Base-by-base conservation (phyloP, 2,888 invertebrate genomes). In the Crematogaster levior region DNA sequence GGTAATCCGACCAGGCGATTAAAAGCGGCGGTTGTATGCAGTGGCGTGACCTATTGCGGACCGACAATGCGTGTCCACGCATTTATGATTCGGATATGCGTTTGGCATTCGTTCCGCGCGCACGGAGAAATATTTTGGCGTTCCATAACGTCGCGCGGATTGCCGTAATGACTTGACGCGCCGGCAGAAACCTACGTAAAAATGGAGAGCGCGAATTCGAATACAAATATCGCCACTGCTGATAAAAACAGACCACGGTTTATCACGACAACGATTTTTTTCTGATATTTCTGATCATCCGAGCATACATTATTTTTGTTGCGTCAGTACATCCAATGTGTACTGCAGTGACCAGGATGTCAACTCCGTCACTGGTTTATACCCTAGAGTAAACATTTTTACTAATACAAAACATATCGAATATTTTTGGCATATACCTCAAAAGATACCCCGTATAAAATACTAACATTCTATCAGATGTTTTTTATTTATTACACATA, bases 51-150 rank as follows among this genome's bases (percentile, higher is more conserved):
- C 81, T 73, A 81, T 86, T 84, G 79, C 86, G 65, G 61, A 63
- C 70, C 85, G 65, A 72, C 86, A 81, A 83, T 84, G 81, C 87
- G 84, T 87, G 87, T 84, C 82, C 58, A 73, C 66, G 84, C 87
- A 86, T 86, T 85, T 85, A 85, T 86, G 82, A 85, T 81, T 79
- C 40, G 74, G 66, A 61, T 60, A 81, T 79, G 70, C 80, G 68
- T 73, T 84, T 73, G 72, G 68, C 77, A 63, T 80, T 83, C 70
- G 84, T 70, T 81, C 30, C 65, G 53, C 66, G 77, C 34, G 21
- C 46, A n/a, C 74, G 48, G 60, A 70, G 75, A 84, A 86, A 86
- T 80, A 83, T 83, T 83, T 75, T 37, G 37, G 37, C 66, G 27
- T 73, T 70, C 66, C 68, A 34, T 63, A 34, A 66, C 66, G 60